Evolutionary conservation across 2,888 invertebrate genomes (phyloP), one percentile per base, ranked within the genome.

Genomic region (Melolontha melolontha): DNA sequence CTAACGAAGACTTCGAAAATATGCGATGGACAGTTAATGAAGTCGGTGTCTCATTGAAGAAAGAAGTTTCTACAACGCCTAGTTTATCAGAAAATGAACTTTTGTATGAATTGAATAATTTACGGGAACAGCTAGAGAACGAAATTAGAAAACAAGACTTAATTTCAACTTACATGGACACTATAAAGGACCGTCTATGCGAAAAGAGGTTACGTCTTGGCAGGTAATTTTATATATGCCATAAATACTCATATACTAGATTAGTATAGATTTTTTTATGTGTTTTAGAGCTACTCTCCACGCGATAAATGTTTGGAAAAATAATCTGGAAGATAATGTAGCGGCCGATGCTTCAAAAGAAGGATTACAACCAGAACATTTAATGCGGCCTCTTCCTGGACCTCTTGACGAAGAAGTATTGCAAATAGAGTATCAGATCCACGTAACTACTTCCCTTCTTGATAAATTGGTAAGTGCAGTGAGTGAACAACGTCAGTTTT

Each of bases 371-470:
- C 0, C 64, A 50, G 40, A 51, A 8, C 41, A 52, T 44, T 10
- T 44, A 52, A 44, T 17, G 29, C 16, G 11, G 8, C 12, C 27
- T 42, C 52, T 42, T 42, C 10, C 5, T 7, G 64, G 52, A 5
- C 42, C 64, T 1, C 12, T 64, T 27, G 51, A 64, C 50, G 64
- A 64, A 42, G 64, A 64, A 64, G 50, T 66, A 6, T 6, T 50
- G n/a, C 47, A 57, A 41, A 14, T 66, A 27, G 57, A 66, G 50
- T 14, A 66, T 27, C 66, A 66, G 29, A 39, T 66, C 40, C 39
- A 55, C 0, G 57, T 57, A 4, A 59, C 66, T 0, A 55, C 39
- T 27, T 40, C 29, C 2, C 50, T 66, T 12, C 57, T 66, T 40
- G 57, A 55, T 50, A 49, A 41, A 17, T 27, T 66, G 10, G 66